Conservation (phyloP, 2,888 invertebrate genomes). For the Amphipyra berbera region DNA sequence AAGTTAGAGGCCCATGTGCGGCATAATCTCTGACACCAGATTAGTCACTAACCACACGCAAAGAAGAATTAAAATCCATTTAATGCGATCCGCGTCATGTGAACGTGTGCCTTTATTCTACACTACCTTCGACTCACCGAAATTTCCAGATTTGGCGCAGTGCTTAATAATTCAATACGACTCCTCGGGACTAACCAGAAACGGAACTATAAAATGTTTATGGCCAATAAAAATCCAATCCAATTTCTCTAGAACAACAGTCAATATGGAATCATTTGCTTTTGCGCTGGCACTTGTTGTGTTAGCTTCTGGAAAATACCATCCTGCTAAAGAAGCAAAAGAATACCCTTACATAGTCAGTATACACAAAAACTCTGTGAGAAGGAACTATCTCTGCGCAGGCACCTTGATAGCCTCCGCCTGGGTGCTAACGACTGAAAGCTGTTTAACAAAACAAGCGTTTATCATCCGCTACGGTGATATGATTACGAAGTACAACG, state of each 20-base stretch:
- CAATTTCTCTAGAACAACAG: conserved; percentile 32
- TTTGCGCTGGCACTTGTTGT: conserved; percentile 9
- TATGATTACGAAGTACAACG: not conserved
- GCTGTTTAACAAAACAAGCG: conserved; percentile 11
- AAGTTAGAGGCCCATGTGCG: too few species aligned
- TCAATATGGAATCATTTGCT: conserved; percentile 32
- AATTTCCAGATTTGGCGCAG: conserved; percentile 39
- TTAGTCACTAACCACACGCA: too few species aligned
- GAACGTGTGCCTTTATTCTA: too few species aligned
- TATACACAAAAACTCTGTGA: not conserved
- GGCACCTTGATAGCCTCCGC: conserved; percentile 14
- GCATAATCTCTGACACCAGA: too few species aligned
- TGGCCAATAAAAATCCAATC: conserved; percentile 40
- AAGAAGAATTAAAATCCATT: too few species aligned
- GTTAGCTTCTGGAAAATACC: not conserved
- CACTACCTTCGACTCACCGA: conserved; percentile 11
- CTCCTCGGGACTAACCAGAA: conserved; percentile 31
- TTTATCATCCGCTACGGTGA: conserved; percentile 24
- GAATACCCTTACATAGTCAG: conserved; percentile 10
- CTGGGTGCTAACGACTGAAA: conserved; percentile 32
- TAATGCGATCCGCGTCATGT: too few species aligned
- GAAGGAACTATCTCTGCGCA: conserved; percentile 4
- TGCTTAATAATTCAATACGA: conserved; percentile 44
- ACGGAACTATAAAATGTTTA: conserved; percentile 44
- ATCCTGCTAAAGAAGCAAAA: not conserved